These are phyloP conservation scores for Microcebus murinus DNA, from an alignment of 2,113 vertebrate genomes.

Conservation along the genomic window DNA sequence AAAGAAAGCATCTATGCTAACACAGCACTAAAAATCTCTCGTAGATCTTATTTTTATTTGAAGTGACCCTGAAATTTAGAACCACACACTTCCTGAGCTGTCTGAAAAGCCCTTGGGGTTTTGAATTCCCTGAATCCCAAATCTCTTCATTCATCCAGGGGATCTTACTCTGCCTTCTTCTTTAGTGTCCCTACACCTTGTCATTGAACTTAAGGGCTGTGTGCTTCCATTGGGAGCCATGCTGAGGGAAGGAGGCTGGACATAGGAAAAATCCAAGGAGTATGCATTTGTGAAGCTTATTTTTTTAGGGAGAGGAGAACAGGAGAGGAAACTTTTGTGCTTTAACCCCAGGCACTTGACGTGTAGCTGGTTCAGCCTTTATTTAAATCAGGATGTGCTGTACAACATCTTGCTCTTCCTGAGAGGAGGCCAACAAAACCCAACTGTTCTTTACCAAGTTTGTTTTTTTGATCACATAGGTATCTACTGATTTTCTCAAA, in stretches of 20 bases:
- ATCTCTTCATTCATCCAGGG: neutral
- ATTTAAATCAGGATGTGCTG: neutral
- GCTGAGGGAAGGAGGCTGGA: neutral
- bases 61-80: neutral
- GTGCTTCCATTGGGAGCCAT: neutral
- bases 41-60: neutral
- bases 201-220: neutral
- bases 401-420: neutral
- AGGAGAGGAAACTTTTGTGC: neutral
- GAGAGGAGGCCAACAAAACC: neutral
- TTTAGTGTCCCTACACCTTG: neutral
- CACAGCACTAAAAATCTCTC: neutral
- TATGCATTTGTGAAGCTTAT: neutral
- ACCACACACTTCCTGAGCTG: neutral
- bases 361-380: neutral
- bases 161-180: neutral
- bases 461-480: neutral
- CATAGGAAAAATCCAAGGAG: neutral
- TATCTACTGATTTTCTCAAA: neutral
- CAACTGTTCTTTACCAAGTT: neutral
- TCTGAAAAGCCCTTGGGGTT: neutral
- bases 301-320: neutral
- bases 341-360: neutral
- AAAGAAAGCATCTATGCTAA: neutral
- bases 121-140: neutral